Conservation (phyloP, 2,888 invertebrate species). For the Parnassius glacialis region DNA sequence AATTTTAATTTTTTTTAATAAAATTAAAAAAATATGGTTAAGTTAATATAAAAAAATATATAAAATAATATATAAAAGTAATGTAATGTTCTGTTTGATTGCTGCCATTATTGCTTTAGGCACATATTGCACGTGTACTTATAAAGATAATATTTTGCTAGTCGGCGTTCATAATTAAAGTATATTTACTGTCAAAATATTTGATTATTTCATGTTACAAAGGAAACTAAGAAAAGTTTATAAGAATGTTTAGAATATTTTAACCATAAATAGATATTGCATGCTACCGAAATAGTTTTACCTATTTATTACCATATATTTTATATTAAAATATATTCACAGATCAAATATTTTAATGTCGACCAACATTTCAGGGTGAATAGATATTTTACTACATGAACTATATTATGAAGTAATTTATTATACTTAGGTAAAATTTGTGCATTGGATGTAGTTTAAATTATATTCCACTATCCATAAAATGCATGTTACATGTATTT, state of each 20-base stretch:
- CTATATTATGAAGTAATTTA: neutral
- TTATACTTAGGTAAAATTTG: neutral
- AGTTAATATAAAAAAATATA: too few species aligned
- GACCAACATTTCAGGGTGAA: constrained; percentile 22
- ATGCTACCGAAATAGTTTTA: neutral
- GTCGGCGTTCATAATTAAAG: neutral
- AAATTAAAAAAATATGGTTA: too few species aligned
- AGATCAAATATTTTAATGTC: constrained; percentile 9
- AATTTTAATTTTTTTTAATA: too few species aligned
- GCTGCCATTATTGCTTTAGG: neutral
- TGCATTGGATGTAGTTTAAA: neutral
- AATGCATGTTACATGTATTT: too few species aligned
- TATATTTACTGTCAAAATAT: neutral
- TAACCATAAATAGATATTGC: constrained; percentile 5
- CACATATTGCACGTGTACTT: neutral
- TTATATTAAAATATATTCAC: constrained; percentile 1
- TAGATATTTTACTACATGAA: constrained; percentile 6
- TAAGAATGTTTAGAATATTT: constrained; percentile 3
- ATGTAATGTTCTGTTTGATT: too few species aligned
- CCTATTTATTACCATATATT: neutral
- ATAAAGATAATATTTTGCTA: constrained; percentile 8
- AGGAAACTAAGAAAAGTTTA: neutral
- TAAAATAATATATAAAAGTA: too few species aligned
- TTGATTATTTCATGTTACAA: neutral
- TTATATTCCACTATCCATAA: neutral